These are phyloP conservation scores for Anorthoa munda DNA, from an alignment of 2,888 invertebrate genomes.

Conservation along the genomic window DNA sequence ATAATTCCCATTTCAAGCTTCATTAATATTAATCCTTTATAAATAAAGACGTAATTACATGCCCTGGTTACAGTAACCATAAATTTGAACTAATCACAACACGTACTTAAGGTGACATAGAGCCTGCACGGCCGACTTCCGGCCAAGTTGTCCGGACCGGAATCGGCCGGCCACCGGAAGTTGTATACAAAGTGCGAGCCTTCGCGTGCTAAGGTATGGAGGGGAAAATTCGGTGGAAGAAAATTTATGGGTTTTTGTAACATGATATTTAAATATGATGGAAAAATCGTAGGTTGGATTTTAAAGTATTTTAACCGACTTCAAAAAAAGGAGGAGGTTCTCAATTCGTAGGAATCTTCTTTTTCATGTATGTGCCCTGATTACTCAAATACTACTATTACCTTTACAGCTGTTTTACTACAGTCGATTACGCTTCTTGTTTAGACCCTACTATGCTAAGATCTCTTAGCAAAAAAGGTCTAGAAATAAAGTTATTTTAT, in stretches of 20 bases:
- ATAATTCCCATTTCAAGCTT: slow-evolving; percentile 36
- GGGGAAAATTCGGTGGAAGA: slow-evolving; percentile 62
- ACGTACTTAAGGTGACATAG: slow-evolving; percentile 88
- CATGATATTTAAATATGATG: slow-evolving; percentile 65
- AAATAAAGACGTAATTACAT: slow-evolving; percentile 79
- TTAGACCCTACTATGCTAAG: too few species aligned
- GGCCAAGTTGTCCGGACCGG: slow-evolving; percentile 81
- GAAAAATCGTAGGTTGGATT: slow-evolving; percentile 12
- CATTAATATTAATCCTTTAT: slow-evolving; percentile 50
- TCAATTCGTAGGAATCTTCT: not conserved
- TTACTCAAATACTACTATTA: too few species aligned
- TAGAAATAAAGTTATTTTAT: too few species aligned
- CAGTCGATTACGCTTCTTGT: too few species aligned
- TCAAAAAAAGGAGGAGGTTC: too few species aligned
- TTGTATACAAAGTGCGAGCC: slow-evolving; percentile 90
- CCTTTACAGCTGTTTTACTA: too few species aligned
- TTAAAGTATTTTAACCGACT: not conserved
- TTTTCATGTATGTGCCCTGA: not conserved
- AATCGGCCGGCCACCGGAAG: slow-evolving; percentile 80
- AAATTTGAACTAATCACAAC: slow-evolving; percentile 87
- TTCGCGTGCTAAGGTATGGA: slow-evolving; percentile 82
- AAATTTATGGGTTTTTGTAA: slow-evolving; percentile 64
- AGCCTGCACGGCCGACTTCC: slow-evolving; percentile 84
- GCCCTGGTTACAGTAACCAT: slow-evolving; percentile 75
- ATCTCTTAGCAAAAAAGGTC: too few species aligned